Evolutionary conservation across 2,888 invertebrate genomes (phyloP).

Genomic region (Sicus ferrugineus): DNA sequence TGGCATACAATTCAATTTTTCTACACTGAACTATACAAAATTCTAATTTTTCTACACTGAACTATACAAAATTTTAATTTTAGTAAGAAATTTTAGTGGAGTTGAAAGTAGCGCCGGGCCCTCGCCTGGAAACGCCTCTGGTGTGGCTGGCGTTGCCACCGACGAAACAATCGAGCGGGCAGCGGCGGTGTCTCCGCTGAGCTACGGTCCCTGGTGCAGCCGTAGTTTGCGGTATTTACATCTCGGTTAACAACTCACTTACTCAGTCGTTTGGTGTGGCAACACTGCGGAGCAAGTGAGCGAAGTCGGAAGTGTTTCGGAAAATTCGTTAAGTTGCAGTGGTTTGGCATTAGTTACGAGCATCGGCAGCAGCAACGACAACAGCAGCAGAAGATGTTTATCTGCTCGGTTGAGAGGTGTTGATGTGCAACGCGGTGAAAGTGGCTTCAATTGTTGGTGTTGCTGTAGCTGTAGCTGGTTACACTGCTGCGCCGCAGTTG

Average conservation of each 20-base stretch:
- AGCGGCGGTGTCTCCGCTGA: background rate
- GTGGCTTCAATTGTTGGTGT: constrained; percentile 6
- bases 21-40: too few relatives aligned
- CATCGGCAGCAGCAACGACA: background rate
- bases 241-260: constrained; percentile 53
- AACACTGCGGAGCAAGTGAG: constrained; percentile 36
- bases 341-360: constrained; percentile 28
- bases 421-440: constrained; percentile 24
- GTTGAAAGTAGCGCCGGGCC: too few relatives aligned
- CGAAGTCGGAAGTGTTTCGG: constrained; percentile 34
- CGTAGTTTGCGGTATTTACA: constrained; percentile 49
- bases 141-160: too few relatives aligned
- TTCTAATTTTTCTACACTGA: too few relatives aligned
- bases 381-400: constrained; percentile 21
- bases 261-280: constrained; percentile 48
- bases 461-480: constrained; percentile 3
- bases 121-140: too few relatives aligned
- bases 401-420: constrained; percentile 22
- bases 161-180: too few relatives aligned
- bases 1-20: too few relatives aligned
- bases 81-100: too few relatives aligned
- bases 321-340: constrained; percentile 41
- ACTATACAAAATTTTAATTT: too few relatives aligned
- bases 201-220: constrained; percentile 20
- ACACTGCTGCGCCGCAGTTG: constrained; percentile 39